Percentiles rank a stretch among this genome's conserved stretches.
Conservation (phyloP, 2,888 invertebrate species). For the Nipponacmea schrenckii region DNA sequence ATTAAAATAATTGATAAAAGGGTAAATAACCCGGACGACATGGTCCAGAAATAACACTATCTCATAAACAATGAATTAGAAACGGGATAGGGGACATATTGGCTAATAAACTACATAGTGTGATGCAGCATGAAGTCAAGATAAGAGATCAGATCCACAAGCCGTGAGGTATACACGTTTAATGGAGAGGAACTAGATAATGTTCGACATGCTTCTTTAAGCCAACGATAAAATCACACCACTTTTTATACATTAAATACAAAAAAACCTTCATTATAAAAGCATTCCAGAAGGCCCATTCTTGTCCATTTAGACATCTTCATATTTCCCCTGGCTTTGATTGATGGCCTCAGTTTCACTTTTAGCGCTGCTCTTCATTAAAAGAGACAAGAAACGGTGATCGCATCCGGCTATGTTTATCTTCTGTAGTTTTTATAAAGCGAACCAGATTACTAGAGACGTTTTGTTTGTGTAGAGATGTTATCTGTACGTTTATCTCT, state of each 20-base stretch:
- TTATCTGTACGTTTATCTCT: background rate
- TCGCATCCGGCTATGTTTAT: slow-evolving; percentile 6
- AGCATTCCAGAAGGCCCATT: background rate
- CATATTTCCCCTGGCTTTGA: background rate
- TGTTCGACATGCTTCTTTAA: slow-evolving; percentile 2
- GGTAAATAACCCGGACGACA: background rate
- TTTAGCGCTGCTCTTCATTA: background rate
- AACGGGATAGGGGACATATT: background rate
- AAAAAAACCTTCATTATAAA: slow-evolving; percentile 2
- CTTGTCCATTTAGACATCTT: background rate
- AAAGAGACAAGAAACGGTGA: background rate
- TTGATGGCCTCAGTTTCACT: slow-evolving; percentile 6
- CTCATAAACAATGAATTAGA: background rate
- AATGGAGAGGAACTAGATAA: slow-evolving; percentile 6
- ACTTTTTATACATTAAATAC: background rate
- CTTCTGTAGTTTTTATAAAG: background rate
- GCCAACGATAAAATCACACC: background rate
- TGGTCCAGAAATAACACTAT: background rate
- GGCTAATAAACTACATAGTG: background rate
- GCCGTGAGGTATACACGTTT: background rate
- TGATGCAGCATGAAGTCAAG: background rate
- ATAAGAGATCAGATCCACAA: background rate
- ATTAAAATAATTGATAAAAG: no score
- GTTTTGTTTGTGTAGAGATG: slow-evolving; percentile 2
- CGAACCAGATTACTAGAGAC: slow-evolving; percentile 2